Conservation (phyloP, 2,113 vertebrate species). For the Plecturocebus donacophilus region DNA sequence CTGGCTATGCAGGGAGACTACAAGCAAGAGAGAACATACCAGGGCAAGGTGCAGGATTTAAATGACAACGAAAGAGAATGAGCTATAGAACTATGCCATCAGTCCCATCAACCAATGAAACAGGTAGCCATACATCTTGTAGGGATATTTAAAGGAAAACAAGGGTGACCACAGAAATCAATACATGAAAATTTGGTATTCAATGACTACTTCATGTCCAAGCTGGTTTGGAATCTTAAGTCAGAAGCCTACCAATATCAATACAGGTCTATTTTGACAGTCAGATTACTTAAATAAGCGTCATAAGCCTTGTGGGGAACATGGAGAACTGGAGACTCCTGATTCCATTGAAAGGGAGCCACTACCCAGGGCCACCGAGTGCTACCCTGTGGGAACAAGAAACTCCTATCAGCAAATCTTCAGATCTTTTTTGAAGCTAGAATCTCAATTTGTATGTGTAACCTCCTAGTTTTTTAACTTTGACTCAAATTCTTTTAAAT, state of each 20-base stretch:
- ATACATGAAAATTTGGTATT: background rate
- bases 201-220: background rate
- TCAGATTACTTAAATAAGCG: background rate
- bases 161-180: background rate
- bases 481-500: background rate
- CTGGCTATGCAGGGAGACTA: background rate
- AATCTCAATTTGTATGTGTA: background rate
- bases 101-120: background rate
- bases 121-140: too few species aligned
- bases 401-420: background rate
- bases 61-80: background rate
- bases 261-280: background rate
- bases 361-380: background rate
- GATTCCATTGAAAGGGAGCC: background rate
- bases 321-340: background rate
- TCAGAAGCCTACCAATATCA: background rate
- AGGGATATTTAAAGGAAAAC: background rate
- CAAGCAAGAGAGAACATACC: background rate
- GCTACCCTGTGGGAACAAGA: background rate
- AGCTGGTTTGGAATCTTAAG: background rate
- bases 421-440: background rate
- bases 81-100: background rate
- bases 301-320: background rate
- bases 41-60: background rate
- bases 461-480: background rate